Percentiles rank a stretch among this genome's conserved stretches.
These are phyloP conservation scores for Magallana gigas DNA, from an alignment of 1,140 invertebrate species.

Conservation along the genomic window DNA sequence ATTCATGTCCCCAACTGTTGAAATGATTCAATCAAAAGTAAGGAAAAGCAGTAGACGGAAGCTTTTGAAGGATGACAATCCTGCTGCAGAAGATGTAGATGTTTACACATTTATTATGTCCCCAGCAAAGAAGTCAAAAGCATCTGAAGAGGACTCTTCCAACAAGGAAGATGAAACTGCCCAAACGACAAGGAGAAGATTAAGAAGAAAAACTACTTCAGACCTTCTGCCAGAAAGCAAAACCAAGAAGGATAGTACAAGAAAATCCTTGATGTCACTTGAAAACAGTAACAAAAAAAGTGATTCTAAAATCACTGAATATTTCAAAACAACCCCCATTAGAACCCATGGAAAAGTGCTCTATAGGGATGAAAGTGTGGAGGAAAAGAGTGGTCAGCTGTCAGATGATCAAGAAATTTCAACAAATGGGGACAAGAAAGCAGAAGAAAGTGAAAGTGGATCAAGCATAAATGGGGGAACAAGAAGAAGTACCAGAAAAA, in stretches of 20 bases:
- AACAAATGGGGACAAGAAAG: conserved; percentile 25
- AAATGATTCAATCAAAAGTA: neutral
- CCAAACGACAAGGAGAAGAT: neutral
- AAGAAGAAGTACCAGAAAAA: conserved; percentile 21
- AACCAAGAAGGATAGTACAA: neutral
- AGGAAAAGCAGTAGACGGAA: neutral
- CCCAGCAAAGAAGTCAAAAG: neutral
- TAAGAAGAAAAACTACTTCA: conserved; percentile 9
- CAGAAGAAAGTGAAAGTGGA: conserved; percentile 20
- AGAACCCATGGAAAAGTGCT: neutral
- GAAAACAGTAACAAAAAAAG: neutral
- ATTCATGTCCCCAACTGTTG: neutral
- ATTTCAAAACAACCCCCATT: neutral
- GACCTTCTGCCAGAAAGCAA: neutral
- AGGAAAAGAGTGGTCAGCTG: conserved; percentile 27
- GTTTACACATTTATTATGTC: neutral
- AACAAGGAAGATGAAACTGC: neutral
- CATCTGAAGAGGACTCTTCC: neutral
- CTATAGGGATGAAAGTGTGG: neutral
- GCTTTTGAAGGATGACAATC: neutral
- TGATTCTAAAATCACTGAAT: neutral
- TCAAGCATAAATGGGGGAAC: conserved; percentile 11
- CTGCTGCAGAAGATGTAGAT: neutral
- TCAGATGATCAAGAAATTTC: conserved; percentile 20
- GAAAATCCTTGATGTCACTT: neutral